A percentile compares a stretch with the other conserved stretches of the same genome.
phyloP scores from a whole-genome alignment of 2,113 vertebrate species.

The Trichechus manatus region DNA sequence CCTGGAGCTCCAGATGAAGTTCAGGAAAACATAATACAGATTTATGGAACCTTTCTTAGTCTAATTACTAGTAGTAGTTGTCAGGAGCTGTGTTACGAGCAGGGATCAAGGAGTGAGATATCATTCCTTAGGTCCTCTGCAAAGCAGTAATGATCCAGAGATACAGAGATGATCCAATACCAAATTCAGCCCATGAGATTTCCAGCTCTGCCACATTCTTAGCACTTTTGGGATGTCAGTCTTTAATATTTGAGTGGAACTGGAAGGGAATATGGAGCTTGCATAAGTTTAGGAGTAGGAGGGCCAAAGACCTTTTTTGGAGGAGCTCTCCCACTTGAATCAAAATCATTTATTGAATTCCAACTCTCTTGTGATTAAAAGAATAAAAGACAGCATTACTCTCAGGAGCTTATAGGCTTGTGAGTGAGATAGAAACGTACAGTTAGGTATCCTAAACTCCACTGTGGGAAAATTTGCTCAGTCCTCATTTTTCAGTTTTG shows the following conservation, averaged over 20 bases:
- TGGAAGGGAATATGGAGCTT: not conserved
- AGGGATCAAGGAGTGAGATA: not conserved
- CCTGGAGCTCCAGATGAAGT: not conserved
- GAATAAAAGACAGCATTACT: not conserved
- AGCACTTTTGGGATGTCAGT: not conserved
- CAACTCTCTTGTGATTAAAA: not conserved
- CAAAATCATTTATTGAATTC: not conserved
- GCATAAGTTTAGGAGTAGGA: not conserved
- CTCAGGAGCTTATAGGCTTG: too few species aligned
- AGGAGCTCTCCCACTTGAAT: not conserved
- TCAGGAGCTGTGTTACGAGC: not conserved
- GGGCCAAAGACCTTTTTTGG: not conserved
- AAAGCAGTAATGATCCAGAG: not conserved
- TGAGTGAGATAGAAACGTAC: not conserved
- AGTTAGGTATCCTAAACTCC: not conserved
- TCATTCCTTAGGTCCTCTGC: not conserved
- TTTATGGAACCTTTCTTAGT: not conserved
- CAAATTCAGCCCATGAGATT: not conserved
- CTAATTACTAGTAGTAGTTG: not conserved
- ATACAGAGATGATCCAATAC: not conserved
- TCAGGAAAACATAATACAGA: not conserved
- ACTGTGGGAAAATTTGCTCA: not conserved
- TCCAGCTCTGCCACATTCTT: slow-evolving; percentile 32
- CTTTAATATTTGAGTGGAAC: not conserved
- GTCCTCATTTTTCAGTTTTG: not conserved